These are phyloP conservation scores for Lamprologus lemairii DNA, from an alignment of 2,113 vertebrate species.

Conservation along the genomic window DNA sequence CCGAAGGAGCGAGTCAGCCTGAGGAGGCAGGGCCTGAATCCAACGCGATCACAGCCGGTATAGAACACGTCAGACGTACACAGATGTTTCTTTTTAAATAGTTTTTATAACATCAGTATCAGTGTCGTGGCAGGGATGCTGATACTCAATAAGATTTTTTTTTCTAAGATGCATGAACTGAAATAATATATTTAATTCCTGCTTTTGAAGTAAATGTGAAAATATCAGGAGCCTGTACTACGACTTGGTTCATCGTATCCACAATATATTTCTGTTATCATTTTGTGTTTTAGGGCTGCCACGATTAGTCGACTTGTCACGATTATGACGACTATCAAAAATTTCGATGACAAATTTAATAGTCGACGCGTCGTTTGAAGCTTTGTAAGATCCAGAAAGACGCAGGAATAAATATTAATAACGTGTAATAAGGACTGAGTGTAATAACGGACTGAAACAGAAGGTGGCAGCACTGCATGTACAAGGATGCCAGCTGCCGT, in stretches of 20 bases:
- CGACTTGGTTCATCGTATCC: neutral
- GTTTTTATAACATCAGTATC: neutral
- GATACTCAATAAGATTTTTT: neutral
- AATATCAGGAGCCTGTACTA: neutral
- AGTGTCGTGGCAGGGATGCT: neutral
- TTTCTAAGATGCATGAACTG: neutral
- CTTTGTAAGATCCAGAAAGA: neutral
- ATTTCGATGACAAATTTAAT: rapidly evolving
- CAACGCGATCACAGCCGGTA: constrained; percentile 8
- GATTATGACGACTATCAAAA: neutral
- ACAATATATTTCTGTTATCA: neutral
- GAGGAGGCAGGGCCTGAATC: constrained; percentile 78
- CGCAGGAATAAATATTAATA: rapidly evolving
- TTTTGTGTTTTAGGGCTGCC: neutral
- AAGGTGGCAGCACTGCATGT: neutral
- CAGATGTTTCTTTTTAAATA: neutral
- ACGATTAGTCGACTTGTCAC: neutral
- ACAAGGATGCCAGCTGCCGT: rapidly evolving
- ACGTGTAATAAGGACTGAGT: no score
- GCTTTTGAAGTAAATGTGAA: neutral
- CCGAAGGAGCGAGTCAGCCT: constrained; percentile 90
- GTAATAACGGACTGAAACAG: neutral
- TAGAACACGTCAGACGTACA: neutral
- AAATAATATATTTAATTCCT: neutral
- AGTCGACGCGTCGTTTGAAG: neutral